Base-by-base conservation (phyloP, 2,888 invertebrate genomes). In the Pristionchus exspectatus region DNA sequence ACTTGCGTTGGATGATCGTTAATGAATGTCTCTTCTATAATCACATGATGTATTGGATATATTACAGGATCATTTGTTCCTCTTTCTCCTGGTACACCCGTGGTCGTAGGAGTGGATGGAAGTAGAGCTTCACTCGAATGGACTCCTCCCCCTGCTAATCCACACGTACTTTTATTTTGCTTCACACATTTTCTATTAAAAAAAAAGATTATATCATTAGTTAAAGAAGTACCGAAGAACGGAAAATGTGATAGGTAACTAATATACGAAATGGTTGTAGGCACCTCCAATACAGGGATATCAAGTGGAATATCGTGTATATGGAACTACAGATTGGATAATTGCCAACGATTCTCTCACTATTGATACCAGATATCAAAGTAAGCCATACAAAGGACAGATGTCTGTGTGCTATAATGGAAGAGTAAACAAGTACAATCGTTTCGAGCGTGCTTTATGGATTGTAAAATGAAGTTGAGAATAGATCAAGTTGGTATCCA, bases 51-150 rank as follows among this genome's bases (percentile, higher is more conserved):
- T 14, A 14, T 30, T 14, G 33, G 9, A 18, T 33, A 24, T 21
- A 9, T 81, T 27, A 24, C 33, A 88, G 88, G 81, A 38, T 54
- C 83, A n/a, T 66, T 66, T 33, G 21, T 84, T 21, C 89, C 89
- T n/a, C 90, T 90, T 74, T 91, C 93, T 7, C 94, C 95, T n/a
- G 93, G 92, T 27, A 90, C 92, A 72, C 95, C 95, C 16, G 87
- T 90, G 12, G 93, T 94, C 27, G 91, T 94, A 44, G 91, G 91
- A 30, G 92, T 94, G 50, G 94, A 93, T 88, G 92, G 92, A 14
- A 93, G 93, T 83, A 88, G 93, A 18, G 94, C 93, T 4, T 90
- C 91, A 2, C 91, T 95, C 86, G 93, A 93, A 86, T 95, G 95
- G 95, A 92, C 92, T 27, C 88, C 94, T 24, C 93, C 95, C 1